phyloP scores from a whole-genome alignment of 2,113 vertebrate genomes.

The Spheniscus mendiculus region DNA sequence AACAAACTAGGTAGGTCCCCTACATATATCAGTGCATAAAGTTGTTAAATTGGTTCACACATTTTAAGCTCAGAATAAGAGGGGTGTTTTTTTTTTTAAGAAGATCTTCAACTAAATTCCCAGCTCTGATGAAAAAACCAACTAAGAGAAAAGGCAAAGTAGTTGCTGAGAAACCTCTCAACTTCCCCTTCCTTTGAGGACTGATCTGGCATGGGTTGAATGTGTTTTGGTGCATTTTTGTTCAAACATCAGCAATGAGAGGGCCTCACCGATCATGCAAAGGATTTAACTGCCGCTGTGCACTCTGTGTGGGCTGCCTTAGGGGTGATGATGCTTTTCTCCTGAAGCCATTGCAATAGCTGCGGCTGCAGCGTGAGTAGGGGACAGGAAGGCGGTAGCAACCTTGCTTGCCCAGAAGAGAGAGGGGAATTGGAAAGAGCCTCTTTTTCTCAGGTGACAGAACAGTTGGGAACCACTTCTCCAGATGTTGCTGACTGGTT shows the following conservation, averaged over 20 bases:
- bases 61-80: neutral
- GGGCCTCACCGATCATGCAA: neutral
- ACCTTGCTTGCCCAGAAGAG: neutral
- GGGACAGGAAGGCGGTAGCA: neutral
- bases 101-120: neutral
- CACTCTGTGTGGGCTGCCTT: neutral
- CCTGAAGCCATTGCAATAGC: neutral
- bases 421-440: neutral
- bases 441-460: neutral
- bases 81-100: rapidly evolving
- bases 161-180: neutral
- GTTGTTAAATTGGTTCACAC: neutral
- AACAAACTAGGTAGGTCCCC: neutral
- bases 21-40: neutral
- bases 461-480: neutral
- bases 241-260: neutral
- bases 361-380: neutral
- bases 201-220: neutral
- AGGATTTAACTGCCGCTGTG: neutral
- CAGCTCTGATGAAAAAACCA: neutral
- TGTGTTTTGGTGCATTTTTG: neutral
- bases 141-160: neutral
- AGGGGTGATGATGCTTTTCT: neutral
- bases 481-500: neutral
- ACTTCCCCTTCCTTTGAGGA: neutral